Base-by-base conservation (phyloP, 1,140 invertebrate genomes). In the Panagrolaimus sp. region DNA sequence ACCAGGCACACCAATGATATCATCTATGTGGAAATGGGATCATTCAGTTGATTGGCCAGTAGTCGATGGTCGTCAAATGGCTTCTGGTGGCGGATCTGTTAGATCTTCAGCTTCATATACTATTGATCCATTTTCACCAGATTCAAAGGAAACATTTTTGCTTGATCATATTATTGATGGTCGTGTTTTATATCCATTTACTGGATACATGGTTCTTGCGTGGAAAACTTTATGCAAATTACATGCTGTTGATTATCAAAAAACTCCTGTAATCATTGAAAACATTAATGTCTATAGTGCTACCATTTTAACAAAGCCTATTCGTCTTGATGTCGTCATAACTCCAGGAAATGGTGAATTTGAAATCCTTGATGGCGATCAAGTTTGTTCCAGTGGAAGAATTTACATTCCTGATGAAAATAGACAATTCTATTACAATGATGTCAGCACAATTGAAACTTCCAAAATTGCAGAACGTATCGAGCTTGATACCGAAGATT, bases 151-250 rank as follows among this genome's bases (percentile, higher is more conserved):
- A 82, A 84, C 88, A 46, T 94, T 89, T 84, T 85, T 92, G 53
- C 83, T 87, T 43, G 94, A 93, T 20, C 94, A 98, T 82, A 88
- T 87, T n/a, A 95, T 98, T 78, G 94, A 98, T 85, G 94, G 93
- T 13, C 87, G 93, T 80, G 87, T 95, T 38, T 84, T 98, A 2
- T 97, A 92, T 85, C 95, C 95, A 11, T 94, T 93, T 57, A 96
- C 94, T 48, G 94, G 93, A 11, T 96, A 97, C 80, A 86, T 98
- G 84, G 88, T 90, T 1, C 83, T 97, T 1, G 93, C 91, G 0
- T 97, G 95, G 95, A 90, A 90, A 83, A 91, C 92, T 0, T 88
- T 93, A 68, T 92, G 93, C 1, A 93, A 92, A 84, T 83, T 93
- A 63, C 86, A 88, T 65, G 89, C 89, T 14, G 86, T 87, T 42